Base-by-base conservation (phyloP, 1,140 invertebrate genomes). In the Calephelis virginiensis region DNA sequence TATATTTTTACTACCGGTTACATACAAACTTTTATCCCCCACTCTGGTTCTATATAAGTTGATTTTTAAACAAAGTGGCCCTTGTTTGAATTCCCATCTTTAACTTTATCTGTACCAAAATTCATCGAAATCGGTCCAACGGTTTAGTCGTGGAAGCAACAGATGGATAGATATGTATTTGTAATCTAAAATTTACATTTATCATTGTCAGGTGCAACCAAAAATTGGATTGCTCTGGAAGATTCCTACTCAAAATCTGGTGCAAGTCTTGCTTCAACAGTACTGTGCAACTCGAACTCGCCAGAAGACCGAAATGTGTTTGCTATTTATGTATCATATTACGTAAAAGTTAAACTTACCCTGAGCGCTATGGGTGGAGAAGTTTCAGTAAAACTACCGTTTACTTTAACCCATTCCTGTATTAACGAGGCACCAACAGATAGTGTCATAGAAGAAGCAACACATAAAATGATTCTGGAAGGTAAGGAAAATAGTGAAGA, bases 241-340 rank as follows among this genome's bases (percentile, higher is more conserved):
- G 95, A 96, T 76, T 95, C 94, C 12, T 96, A 95, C 77, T 94
- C 92, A 14, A 95, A 94, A 83, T 92, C 93, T 0, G 95, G 93
- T 5, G 92, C 94, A 1, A 94, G 92, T 67, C 89, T 96, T 0
- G 95, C 95, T 0, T 95, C 95, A 0, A 95, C 95, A 0, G 94
- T 96, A 8, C 73, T 93, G 2, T 94, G 93, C 56, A 90, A 92
- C 50, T 72, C 77, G 8, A 93, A 93, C 67, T 85, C 86, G 17
- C 86, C 93, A 0, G 94, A 96, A 64, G 95, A 96, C 64, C 92
- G 96, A 63, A 97, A 97, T 78, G 95, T 97, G 1, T 97, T 97
- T 78, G 96, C 96, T 61, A 97, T 97, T 70, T 97, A 97, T 81
- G 96, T 97, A 6, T 96, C 95, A 0, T 97, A 97, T 81, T 97